Evolutionary conservation across 92 coral and sea anemone species (phyloP), one percentile per base, ranked within the genome.

Genomic region (Muricea muricata): DNA sequence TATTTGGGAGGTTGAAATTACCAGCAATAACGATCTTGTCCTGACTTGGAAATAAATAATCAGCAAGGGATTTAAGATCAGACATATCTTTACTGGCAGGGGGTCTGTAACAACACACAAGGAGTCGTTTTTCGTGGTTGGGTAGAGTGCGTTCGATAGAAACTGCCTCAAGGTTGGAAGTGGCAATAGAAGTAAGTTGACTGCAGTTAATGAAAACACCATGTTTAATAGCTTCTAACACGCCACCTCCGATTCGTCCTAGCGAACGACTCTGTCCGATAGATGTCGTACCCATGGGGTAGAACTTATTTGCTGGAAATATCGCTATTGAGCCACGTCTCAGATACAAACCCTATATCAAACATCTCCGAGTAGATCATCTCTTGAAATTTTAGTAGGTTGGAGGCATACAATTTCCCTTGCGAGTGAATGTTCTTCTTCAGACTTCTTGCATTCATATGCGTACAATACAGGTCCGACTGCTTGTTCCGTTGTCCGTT

Each of bases 101-200:
- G 21, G 88, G 88, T 58, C 88, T 75, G 65, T 83, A 87, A 45
- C 83, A 87, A 1, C 91, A 87, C 33, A 76, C 21, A 46, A 75
- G 60, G 76, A 88, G 46, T 50, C 73, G 73, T 77, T 81, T 87
- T 46, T 41, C 70, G 40, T 46, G 80, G 30, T 37, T 65, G 50
- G 80, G 32, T 29, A 58, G 84, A 26, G 63, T 39, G 11, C 79
- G 61, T 57, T 86, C 86, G 6, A 52, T 60, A 68, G 61, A 86
- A 54, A 80, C 86, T 50, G 74, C 80, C 90, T 86, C 86, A 15
- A 85, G 74, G 73, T 82, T 73, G 7, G 18, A 18, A 12, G 13
- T 58, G 23, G 30, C 4, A 23, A 58, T 15, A 23, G 74, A 33
- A 67, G 83, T 81, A 20, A 87, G 48, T 31, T 82, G 87, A 81